A percentile compares a stretch with the other conserved stretches of the same genome.
Conservation (phyloP, 2,797 vertebrate species). For the Ptychobarbus kaznakovi region DNA sequence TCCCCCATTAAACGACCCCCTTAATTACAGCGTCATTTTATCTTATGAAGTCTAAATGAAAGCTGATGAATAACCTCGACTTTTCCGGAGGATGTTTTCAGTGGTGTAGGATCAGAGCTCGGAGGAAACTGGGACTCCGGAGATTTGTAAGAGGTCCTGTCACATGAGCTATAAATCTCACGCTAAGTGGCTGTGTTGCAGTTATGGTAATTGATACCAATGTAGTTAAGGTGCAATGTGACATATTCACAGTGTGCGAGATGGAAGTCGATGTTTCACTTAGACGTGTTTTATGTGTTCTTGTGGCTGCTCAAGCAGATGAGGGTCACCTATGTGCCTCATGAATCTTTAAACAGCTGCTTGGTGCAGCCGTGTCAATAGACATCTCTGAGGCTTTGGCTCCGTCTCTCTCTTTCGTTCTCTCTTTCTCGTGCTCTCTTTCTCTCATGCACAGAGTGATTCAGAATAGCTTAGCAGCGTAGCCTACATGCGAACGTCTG, state of each 20-base stretch:
- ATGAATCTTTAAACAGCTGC: constrained; percentile 83
- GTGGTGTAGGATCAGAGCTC: constrained; percentile 58
- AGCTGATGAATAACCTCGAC: constrained; percentile 62
- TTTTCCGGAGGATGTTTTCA: constrained; percentile 54
- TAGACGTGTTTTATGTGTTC: constrained; percentile 81
- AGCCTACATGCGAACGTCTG: constrained; percentile 68
- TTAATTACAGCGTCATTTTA: constrained; percentile 69
- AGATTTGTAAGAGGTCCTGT: constrained; percentile 68
- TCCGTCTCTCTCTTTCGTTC: neutral
- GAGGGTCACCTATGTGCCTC: constrained; percentile 80
- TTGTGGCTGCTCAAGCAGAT: constrained; percentile 68
- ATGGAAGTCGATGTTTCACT: constrained; percentile 70
- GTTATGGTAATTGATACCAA: constrained; percentile 78
- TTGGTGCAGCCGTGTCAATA: constrained; percentile 68
- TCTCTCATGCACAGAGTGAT: neutral
- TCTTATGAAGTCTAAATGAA: constrained; percentile 66
- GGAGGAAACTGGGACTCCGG: constrained; percentile 58
- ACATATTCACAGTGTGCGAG: constrained; percentile 77
- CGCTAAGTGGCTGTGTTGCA: constrained; percentile 72
- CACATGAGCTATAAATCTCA: constrained; percentile 73
- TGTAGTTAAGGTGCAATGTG: constrained; percentile 74
- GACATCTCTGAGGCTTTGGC: constrained; percentile 53
- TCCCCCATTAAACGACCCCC: constrained; percentile 58
- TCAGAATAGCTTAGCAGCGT: neutral
- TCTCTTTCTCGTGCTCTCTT: neutral